Percentiles rank a stretch among this genome's conserved stretches.
These are phyloP conservation scores for Falco naumanni DNA, from an alignment of 2,797 vertebrate genomes.

Conservation along the genomic window DNA sequence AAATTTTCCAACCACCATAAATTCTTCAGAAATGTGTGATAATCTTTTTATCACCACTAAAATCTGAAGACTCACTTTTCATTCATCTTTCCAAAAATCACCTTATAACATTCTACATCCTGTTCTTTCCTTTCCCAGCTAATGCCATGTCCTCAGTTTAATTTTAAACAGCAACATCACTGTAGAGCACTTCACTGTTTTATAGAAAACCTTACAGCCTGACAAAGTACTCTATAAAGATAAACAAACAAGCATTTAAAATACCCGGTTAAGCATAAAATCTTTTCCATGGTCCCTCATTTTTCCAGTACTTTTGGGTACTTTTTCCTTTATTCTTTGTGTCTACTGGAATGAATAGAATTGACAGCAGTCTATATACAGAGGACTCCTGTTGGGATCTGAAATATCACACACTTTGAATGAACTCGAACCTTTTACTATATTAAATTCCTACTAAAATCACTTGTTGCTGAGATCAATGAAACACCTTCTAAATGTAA, in stretches of 20 bases:
- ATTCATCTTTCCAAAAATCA: neutral
- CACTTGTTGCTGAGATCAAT: neutral
- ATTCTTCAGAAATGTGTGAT: conserved; percentile 21
- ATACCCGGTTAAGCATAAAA: neutral
- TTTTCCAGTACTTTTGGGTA: neutral
- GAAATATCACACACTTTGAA: neutral
- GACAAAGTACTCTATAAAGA: neutral
- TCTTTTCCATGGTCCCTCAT: neutral
- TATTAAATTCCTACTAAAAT: neutral
- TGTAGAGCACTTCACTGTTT: neutral
- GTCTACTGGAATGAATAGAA: neutral
- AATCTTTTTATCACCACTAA: neutral
- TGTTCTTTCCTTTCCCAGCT: neutral
- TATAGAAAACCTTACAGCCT: neutral
- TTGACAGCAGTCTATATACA: neutral
- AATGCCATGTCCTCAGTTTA: neutral
- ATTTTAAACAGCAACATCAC: neutral
- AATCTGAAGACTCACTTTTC: conserved; percentile 22
- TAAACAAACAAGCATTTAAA: neutral
- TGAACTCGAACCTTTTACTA: neutral
- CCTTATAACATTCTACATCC: neutral
- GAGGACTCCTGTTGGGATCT: neutral
- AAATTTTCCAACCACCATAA: neutral
- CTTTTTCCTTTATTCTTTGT: neutral
- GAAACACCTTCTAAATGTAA: neutral